These are phyloP conservation scores for Beroe forskalii DNA, from an alignment of 37 sponge, comb jelly and placozoan genomes.

Conservation along the genomic window DNA sequence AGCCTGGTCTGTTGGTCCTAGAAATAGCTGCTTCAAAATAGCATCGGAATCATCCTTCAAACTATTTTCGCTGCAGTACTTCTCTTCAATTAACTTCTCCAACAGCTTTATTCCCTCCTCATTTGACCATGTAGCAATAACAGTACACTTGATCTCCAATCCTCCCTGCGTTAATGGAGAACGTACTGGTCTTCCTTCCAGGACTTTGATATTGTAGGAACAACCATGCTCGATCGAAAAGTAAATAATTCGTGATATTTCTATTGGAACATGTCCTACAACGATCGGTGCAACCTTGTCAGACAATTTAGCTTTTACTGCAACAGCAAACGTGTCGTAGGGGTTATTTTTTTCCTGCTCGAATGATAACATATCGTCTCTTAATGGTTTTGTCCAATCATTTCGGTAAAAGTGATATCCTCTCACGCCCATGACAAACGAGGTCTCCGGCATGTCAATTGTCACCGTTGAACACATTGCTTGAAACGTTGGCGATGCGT, in stretches of 20 bases:
- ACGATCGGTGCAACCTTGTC: not conserved
- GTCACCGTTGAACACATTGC: too few species aligned
- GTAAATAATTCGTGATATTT: not conserved
- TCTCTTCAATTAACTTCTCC: not conserved
- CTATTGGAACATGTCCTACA: not conserved
- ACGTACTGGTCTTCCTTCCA: not conserved
- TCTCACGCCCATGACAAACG: not conserved
- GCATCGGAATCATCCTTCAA: not conserved
- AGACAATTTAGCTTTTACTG: too few species aligned
- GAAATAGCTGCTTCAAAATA: too few species aligned
- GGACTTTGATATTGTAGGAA: not conserved
- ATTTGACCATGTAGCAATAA: not conserved
- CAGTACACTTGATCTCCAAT: not conserved
- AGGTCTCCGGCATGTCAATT: too few species aligned
- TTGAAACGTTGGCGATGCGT: too few species aligned
- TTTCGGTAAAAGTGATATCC: not conserved
- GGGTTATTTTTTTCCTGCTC: not conserved
- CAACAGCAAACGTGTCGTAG: not conserved
- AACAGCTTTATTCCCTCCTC: not conserved
- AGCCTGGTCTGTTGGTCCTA: too few species aligned
- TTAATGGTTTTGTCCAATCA: not conserved
- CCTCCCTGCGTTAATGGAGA: not conserved
- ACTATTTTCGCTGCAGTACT: not conserved
- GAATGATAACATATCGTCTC: not conserved
- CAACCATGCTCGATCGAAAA: not conserved